Percentiles rank a stretch among this genome's conserved stretches.
Conservation (phyloP, 2,888 invertebrate species). For the Caenorhabditis drosophilae region DNA sequence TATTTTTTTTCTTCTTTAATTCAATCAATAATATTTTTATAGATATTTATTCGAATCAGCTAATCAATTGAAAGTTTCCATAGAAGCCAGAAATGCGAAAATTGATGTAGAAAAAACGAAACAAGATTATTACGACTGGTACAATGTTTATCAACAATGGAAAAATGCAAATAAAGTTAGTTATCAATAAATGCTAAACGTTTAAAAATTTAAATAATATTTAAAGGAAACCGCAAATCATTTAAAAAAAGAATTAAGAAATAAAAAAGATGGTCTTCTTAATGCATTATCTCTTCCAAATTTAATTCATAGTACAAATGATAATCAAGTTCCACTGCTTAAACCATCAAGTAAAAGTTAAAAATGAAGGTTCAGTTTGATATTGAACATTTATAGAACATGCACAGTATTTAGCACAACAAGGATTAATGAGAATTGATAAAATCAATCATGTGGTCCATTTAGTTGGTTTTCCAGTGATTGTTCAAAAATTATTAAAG, state of each 20-base stretch:
- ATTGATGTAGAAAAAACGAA: constrained; percentile 37
- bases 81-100: constrained; percentile 40
- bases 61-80: constrained; percentile 30
- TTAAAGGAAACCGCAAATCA: constrained; percentile 15
- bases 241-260: constrained; percentile 39
- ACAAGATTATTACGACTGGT: constrained; percentile 49
- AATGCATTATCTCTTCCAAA: constrained; percentile 51
- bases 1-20: not conserved
- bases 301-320: constrained; percentile 28
- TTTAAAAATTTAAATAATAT: not conserved
- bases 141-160: constrained; percentile 37
- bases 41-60: constrained; percentile 37
- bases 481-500: constrained; percentile 36
- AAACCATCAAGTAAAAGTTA: constrained; percentile 36
- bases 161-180: constrained; percentile 17
- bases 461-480: constrained; percentile 48
- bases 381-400: constrained; percentile 29
- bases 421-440: constrained; percentile 49
- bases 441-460: constrained; percentile 41
- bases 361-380: not conserved
- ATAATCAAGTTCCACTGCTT: constrained; percentile 29
- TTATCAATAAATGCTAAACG: not conserved
- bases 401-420: constrained; percentile 38
- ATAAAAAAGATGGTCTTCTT: constrained; percentile 40
- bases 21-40: not conserved